Evolutionary conservation across 2,113 vertebrate genomes (phyloP).

Genomic region (Pithys albifrons): DNA sequence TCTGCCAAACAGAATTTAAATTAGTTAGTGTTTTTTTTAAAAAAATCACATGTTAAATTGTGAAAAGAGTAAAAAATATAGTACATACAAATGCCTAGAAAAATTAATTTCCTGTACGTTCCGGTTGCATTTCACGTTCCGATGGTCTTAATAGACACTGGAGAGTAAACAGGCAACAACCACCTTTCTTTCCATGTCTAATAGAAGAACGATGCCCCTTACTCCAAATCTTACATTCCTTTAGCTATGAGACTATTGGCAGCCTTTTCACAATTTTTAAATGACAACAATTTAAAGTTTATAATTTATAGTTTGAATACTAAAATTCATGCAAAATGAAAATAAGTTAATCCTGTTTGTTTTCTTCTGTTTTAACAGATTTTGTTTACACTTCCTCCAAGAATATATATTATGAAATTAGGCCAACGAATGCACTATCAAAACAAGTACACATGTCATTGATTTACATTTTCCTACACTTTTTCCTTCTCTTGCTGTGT

Average conservation of each 20-base stretch:
- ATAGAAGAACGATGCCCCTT: background rate
- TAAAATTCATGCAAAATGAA: background rate
- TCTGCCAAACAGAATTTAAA: background rate
- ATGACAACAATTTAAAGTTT: background rate
- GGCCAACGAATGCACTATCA: background rate
- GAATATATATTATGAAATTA: background rate
- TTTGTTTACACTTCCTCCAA: background rate
- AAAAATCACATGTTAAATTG: background rate
- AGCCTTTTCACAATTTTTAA: background rate
- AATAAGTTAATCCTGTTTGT: background rate
- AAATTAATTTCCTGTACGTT: background rate
- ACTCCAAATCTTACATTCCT: background rate
- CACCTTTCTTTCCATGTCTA: background rate
- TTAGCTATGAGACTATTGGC: background rate
- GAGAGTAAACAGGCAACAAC: background rate
- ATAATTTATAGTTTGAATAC: background rate
- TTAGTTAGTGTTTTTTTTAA: background rate
- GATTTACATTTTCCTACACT: background rate
- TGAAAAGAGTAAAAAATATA: background rate
- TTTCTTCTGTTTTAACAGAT: background rate
- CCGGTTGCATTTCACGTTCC: background rate
- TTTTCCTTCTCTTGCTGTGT: background rate
- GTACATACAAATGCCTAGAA: background rate
- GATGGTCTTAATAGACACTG: background rate
- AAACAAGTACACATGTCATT: background rate